Evolutionary conservation across 23 tunicate species (phyloP).

Genomic region (Styela plicata): DNA sequence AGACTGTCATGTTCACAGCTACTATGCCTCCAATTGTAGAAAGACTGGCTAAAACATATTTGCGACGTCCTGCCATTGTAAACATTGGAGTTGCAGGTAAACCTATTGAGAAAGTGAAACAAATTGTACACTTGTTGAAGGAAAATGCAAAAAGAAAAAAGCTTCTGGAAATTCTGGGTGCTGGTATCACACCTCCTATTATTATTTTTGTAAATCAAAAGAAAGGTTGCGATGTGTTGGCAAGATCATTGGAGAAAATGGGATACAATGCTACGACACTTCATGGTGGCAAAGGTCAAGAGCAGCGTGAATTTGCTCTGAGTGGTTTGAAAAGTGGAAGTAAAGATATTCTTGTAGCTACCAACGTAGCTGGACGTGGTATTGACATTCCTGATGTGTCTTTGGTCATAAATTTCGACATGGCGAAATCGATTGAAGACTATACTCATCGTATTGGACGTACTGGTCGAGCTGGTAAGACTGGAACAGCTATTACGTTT

Average conservation of each 20-base stretch:
- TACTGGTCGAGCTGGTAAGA: constrained; percentile 93
- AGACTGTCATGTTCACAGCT: constrained; percentile 99
- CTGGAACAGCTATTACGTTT: constrained; percentile 93
- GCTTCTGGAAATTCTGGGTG: constrained; percentile 64
- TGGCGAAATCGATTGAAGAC: constrained; percentile 97
- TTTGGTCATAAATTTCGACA: constrained; percentile 90
- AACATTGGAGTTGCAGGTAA: constrained; percentile 95
- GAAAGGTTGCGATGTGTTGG: constrained; percentile 98
- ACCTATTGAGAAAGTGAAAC: constrained; percentile 88
- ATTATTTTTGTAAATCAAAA: constrained; percentile 97
- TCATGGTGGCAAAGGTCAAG: constrained; percentile 99
- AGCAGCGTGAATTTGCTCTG: constrained; percentile 86
- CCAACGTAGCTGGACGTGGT: constrained; percentile 99
- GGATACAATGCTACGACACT: constrained; percentile 85
- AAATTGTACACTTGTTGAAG: constrained; percentile 79
- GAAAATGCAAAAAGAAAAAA: constrained; percentile 86
- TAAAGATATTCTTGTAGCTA: constrained; percentile 93
- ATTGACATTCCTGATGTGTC: constrained; percentile 97
- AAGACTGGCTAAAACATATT: constrained; percentile 80
- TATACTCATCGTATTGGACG: constrained; percentile 99
- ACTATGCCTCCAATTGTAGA: constrained; percentile 98
- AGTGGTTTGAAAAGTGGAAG: constrained; percentile 81
- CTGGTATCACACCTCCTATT: constrained; percentile 83
- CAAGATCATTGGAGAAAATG: constrained; percentile 89
- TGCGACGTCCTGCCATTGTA: constrained; percentile 88